Evolutionary conservation across 1,140 invertebrate species (phyloP).

Genomic region (Bombus waltoni): DNA sequence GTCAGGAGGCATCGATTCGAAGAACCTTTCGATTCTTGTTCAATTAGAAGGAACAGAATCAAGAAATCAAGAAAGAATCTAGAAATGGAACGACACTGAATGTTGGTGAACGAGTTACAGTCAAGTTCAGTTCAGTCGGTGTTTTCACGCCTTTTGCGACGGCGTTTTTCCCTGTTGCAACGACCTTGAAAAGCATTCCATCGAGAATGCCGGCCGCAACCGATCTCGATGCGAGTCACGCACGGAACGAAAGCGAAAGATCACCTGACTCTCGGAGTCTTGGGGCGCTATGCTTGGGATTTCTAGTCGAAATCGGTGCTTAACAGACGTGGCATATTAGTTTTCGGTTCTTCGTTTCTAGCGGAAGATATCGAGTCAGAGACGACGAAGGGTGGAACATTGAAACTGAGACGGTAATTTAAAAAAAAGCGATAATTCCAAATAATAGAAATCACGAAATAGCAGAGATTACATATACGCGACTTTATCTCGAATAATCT

Average conservation of each 20-base stretch:
- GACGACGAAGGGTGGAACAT: not conserved
- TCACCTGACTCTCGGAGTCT: not conserved
- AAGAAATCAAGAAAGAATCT: too few species aligned
- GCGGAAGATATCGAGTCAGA: not conserved
- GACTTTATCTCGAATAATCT: too few species aligned
- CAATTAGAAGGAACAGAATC: not conserved
- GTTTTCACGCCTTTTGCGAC: constrained; percentile 16
- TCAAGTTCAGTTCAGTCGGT: not conserved
- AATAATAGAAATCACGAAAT: not conserved
- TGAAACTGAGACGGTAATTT: too few species aligned
- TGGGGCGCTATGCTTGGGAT: not conserved
- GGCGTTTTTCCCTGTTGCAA: not conserved
- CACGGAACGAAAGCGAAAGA: constrained; percentile 37
- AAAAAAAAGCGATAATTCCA: too few species aligned
- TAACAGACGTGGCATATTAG: not conserved
- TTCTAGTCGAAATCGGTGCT: not conserved
- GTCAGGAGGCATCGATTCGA: not conserved
- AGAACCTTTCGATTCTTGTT: not conserved
- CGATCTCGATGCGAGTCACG: not conserved
- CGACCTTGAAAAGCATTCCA: constrained; percentile 2
- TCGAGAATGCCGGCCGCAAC: not conserved
- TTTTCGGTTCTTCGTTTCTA: not conserved
- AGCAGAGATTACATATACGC: too few species aligned
- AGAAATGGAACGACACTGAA: constrained; percentile 13
- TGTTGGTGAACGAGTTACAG: too few species aligned